Evolutionary conservation across 2,113 vertebrate genomes (phyloP).

Genomic region (Scomber scombrus): DNA sequence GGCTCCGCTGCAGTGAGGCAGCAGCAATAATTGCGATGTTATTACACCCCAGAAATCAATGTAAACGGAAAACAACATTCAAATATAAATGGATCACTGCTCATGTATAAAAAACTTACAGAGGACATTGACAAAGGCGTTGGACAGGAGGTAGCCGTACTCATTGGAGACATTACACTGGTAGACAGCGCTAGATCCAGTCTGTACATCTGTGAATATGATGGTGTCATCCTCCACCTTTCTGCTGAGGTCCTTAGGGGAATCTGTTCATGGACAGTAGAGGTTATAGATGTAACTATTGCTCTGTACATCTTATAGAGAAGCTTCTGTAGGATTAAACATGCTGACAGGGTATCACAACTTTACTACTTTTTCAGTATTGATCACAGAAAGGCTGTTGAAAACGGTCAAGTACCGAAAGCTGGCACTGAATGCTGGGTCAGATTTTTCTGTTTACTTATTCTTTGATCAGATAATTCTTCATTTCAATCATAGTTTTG

Average conservation of each 20-base stretch:
- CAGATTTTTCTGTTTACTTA: no score
- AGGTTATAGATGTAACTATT: neutral
- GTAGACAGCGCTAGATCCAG: constrained; percentile 93
- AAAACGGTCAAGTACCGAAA: no score
- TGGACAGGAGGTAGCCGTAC: constrained; percentile 94
- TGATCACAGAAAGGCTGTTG: no score
- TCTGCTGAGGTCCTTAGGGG: constrained; percentile 91
- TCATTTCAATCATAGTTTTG: no score
- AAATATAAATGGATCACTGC: neutral
- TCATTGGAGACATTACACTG: constrained; percentile 97
- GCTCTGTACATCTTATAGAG: neutral
- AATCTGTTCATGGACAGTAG: constrained; percentile 81
- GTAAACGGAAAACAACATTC: constrained; percentile 14
- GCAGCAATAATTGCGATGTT: constrained; percentile 43
- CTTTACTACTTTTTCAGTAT: no score
- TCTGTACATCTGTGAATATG: constrained; percentile 92
- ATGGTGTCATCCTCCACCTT: constrained; percentile 93
- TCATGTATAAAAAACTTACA: constrained; percentile 84
- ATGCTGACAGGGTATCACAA: neutral
- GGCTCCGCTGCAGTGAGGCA: constrained; percentile 89
- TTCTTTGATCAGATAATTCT: no score
- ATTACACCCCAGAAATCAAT: constrained; percentile 38
- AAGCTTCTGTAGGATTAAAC: neutral
- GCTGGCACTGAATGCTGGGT: no score
- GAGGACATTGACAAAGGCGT: constrained; percentile 96